phyloP scores from a whole-genome alignment of 2,113 vertebrate genomes.

The Crotophaga sulcirostris region DNA sequence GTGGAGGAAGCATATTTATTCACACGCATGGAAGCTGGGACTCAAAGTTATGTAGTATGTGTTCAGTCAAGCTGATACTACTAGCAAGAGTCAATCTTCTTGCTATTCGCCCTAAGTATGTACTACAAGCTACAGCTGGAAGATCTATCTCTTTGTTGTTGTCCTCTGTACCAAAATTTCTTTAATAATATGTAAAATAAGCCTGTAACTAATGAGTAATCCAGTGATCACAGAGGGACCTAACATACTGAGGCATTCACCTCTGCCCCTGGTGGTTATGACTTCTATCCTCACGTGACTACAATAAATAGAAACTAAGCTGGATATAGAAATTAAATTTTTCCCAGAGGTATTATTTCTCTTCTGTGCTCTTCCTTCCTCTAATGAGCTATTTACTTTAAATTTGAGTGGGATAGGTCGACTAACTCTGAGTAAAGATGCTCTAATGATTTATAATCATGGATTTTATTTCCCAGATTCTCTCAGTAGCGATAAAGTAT shows the following conservation, averaged over 20 bases:
- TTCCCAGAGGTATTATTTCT: constrained; percentile 29
- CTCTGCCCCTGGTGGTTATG: background rate
- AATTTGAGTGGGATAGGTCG: background rate
- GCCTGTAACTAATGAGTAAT: background rate
- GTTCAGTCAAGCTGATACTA: background rate
- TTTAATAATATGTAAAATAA: background rate
- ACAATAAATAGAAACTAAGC: constrained; percentile 41
- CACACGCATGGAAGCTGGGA: background rate
- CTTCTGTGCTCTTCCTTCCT: constrained; percentile 28
- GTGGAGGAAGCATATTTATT: background rate
- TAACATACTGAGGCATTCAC: background rate
- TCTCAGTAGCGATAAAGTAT: background rate
- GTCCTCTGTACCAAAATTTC: background rate
- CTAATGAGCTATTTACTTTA: constrained; percentile 36
- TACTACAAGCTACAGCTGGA: background rate
- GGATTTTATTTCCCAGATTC: constrained; percentile 4
- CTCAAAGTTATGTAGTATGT: background rate
- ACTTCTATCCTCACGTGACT: background rate
- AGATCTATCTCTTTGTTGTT: background rate
- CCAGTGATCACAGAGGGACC: background rate
- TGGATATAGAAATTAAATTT: constrained; percentile 53
- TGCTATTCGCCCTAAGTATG: background rate
- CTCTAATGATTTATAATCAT: background rate
- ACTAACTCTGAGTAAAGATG: constrained; percentile 4
- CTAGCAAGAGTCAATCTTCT: background rate